Conservation (phyloP, 2,888 invertebrate species). For the Ptychoptera contaminata region DNA sequence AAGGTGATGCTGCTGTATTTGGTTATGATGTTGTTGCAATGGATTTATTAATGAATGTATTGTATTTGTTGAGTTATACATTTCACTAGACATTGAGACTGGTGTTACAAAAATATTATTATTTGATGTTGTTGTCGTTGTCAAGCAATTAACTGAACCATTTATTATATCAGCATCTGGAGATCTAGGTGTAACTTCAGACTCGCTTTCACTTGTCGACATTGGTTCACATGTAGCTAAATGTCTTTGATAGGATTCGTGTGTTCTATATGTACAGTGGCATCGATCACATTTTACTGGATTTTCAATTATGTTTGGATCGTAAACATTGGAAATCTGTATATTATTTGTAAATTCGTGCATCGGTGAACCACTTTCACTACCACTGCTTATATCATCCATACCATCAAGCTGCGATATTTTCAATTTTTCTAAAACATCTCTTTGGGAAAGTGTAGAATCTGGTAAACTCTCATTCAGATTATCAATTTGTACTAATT, state of each 20-base stretch:
- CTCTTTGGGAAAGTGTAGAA: neutral
- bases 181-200: constrained; percentile 43
- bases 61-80: constrained; percentile 3
- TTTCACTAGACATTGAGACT: neutral
- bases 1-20: neutral
- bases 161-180: constrained; percentile 21
- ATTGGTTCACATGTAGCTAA: constrained; percentile 60
- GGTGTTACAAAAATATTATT: constrained; percentile 4
- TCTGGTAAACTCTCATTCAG: constrained; percentile 1
- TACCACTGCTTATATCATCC: constrained; percentile 40
- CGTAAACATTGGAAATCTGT: constrained; percentile 23
- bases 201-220: constrained; percentile 64
- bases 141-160: neutral
- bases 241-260: constrained; percentile 66
- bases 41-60: constrained; percentile 6
- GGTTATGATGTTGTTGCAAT: neutral
- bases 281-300: constrained; percentile 74
- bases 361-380: constrained; percentile 17
- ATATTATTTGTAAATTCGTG: constrained; percentile 25
- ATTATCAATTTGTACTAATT: constrained; percentile 15
- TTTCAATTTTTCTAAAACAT: constrained; percentile 18
- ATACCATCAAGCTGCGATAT: constrained; percentile 56
- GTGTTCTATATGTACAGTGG: constrained; percentile 71
- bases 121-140: constrained; percentile 5
- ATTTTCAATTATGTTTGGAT: constrained; percentile 28